phyloP scores from a whole-genome alignment of 2,113 vertebrate species.

The Barbus barbus region DNA sequence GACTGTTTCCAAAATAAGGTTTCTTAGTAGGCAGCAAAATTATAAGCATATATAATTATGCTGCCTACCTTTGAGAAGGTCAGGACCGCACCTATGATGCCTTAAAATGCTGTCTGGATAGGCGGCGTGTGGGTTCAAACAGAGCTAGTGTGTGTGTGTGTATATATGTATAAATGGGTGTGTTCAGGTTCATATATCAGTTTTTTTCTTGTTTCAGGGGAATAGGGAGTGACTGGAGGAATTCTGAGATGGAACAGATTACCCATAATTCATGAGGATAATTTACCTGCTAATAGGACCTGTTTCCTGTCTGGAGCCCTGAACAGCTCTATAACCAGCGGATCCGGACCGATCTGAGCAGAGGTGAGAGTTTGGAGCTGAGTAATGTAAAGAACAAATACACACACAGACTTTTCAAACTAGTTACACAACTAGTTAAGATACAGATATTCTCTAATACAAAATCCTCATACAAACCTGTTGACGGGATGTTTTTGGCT shows the following conservation, averaged over 20 bases:
- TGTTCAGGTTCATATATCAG: not conserved
- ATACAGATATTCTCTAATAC: too few species aligned
- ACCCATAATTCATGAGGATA: slow-evolving; percentile 25
- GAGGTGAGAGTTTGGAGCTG: slow-evolving; percentile 24
- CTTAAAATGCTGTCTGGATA: not conserved
- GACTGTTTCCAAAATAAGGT: not conserved
- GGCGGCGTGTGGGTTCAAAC: not conserved
- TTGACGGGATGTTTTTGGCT: not conserved
- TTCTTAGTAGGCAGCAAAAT: not conserved
- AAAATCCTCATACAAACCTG: too few species aligned
- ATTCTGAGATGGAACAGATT: slow-evolving; percentile 23
- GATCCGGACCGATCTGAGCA: not conserved
- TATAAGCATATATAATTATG: not conserved
- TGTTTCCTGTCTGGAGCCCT: slow-evolving; percentile 31
- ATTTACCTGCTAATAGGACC: not conserved
- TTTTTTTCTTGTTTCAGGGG: slow-evolving; percentile 27
- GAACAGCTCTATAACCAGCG: slow-evolving; percentile 52
- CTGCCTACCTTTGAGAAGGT: not conserved
- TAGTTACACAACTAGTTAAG: too few species aligned
- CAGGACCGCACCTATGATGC: not conserved
- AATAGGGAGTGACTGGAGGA: slow-evolving; percentile 17
- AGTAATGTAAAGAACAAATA: slow-evolving; percentile 8
- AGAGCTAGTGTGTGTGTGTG: not conserved
- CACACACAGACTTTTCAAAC: not conserved
- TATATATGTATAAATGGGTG: slow-evolving; percentile 46